Evolutionary conservation across 2,888 invertebrate species (phyloP).

Genomic region (Entomobrya proxima): DNA sequence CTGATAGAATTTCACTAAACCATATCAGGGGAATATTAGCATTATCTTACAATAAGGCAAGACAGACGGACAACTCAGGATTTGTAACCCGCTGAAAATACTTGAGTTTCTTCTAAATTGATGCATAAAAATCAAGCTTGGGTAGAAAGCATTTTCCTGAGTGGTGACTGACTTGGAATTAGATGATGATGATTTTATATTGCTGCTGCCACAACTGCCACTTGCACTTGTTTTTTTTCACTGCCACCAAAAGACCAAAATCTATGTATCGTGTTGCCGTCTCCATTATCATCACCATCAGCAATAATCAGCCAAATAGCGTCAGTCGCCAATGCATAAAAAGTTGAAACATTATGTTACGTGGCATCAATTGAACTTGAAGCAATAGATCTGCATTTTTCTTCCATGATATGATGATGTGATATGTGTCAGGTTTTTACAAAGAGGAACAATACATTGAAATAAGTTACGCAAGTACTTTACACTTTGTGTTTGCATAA

Average conservation of each 20-base stretch:
- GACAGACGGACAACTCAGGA: background rate
- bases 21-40: background rate
- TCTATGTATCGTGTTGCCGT: constrained; percentile 41
- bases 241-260: constrained; percentile 36
- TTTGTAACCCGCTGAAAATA: background rate
- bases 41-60: background rate
- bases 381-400: constrained; percentile 26
- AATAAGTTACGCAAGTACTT: background rate
- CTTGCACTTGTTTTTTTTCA: constrained; percentile 49
- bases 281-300: constrained; percentile 61
- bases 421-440: background rate
- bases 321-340: constrained; percentile 24
- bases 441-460: background rate
- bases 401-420: constrained; percentile 6
- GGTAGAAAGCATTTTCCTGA: background rate
- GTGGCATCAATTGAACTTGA: constrained; percentile 26
- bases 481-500: too few relatives aligned
- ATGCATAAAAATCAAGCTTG: constrained; percentile 8
- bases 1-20: constrained; percentile 14
- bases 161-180: background rate
- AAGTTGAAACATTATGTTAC: constrained; percentile 53
- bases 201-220: constrained; percentile 30
- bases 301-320: constrained; percentile 59
- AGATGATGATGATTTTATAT: constrained; percentile 12
- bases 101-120: background rate